These are phyloP conservation scores for Dissostichus mawsoni DNA, from an alignment of 2,113 vertebrate species.

Conservation along the genomic window DNA sequence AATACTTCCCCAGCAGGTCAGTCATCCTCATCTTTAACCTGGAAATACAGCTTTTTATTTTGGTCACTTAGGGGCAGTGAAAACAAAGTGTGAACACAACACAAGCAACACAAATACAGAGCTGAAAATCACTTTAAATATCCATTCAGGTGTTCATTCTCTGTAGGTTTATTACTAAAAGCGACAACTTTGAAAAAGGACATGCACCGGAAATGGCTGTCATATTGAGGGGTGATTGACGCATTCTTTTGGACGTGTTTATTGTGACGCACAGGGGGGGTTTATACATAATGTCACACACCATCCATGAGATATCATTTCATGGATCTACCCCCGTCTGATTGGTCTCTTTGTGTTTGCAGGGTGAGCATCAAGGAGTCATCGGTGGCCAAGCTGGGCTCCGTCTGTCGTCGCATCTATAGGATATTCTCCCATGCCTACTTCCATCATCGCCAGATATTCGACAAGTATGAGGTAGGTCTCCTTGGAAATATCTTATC, in stretches of 20 bases:
- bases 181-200: no score
- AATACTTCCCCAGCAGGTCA: conserved; percentile 99
- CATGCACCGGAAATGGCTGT: no score
- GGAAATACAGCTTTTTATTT: neutral
- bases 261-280: no score
- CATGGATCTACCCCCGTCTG: neutral
- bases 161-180: no score
- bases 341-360: conserved; percentile 40
- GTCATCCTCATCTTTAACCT: conserved; percentile 5
- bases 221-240: no score
- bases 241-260: no score
- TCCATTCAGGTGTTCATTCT: no score
- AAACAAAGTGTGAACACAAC: neutral
- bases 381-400: conserved; percentile 98
- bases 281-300: no score
- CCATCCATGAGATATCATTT: neutral
- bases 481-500: neutral
- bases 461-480: conserved; percentile 96
- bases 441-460: conserved; percentile 99
- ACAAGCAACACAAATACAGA: neutral
- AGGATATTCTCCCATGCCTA: conserved; percentile 99
- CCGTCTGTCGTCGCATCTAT: conserved; percentile 98
- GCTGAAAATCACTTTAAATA: no score
- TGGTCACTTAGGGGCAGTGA: neutral
- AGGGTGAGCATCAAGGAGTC: conserved; percentile 99